A percentile compares a stretch with the other conserved stretches of the same genome.
These are phyloP conservation scores for Acanthurus tractus DNA, from an alignment of 2,797 vertebrate genomes.

Conservation along the genomic window DNA sequence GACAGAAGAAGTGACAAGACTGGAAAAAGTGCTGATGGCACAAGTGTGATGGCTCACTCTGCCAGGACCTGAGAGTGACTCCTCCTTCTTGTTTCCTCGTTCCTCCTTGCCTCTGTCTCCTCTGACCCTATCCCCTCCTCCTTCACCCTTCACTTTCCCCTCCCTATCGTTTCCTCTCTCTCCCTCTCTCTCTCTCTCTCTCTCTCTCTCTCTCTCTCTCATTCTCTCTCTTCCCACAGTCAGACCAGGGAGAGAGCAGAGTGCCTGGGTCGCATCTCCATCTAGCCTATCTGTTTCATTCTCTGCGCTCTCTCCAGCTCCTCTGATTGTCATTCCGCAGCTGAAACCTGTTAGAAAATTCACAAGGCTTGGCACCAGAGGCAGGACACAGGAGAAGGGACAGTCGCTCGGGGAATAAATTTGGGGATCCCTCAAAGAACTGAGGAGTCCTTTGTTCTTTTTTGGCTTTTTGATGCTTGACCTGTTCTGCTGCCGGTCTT, in stretches of 20 bases:
- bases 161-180: slow-evolving; percentile 45
- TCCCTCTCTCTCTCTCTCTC: slow-evolving; percentile 9
- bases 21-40: slow-evolving; percentile 68
- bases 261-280: slow-evolving; percentile 56
- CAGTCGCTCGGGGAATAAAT: slow-evolving; percentile 19
- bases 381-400: slow-evolving; percentile 41
- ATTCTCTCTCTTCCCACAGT: slow-evolving; percentile 60
- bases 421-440: slow-evolving; percentile 48
- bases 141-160: slow-evolving; percentile 60
- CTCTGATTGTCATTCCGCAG: slow-evolving; percentile 64
- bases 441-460: slow-evolving; percentile 55
- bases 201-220: slow-evolving; percentile 3
- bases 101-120: slow-evolving; percentile 42
- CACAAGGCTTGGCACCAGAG: slow-evolving; percentile 31
- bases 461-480: slow-evolving; percentile 57
- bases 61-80: slow-evolving; percentile 62
- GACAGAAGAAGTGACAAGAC: slow-evolving; percentile 48
- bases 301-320: slow-evolving; percentile 55
- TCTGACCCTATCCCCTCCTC: slow-evolving; percentile 59
- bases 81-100: slow-evolving; percentile 26
- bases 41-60: slow-evolving; percentile 60
- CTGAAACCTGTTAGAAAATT: slow-evolving; percentile 33
- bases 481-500: slow-evolving; percentile 36
- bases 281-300: slow-evolving; percentile 29
- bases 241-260: slow-evolving; percentile 62